These are phyloP conservation scores for Drosophila neoperkinsi DNA, from an alignment of 2,888 invertebrate genomes.

Conservation along the genomic window DNA sequence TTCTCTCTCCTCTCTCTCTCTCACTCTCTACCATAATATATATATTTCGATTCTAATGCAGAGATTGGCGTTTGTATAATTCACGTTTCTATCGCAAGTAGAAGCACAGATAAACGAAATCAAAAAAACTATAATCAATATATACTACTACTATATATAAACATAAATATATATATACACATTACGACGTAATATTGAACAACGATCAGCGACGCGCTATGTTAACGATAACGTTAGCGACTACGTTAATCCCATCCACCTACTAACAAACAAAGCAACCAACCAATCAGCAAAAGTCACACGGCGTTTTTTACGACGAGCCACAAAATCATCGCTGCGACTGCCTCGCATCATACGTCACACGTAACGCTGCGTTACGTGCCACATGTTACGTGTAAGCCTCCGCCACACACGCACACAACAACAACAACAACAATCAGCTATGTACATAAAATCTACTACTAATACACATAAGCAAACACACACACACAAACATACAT, in stretches of 20 bases:
- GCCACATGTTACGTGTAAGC: constrained; percentile 63
- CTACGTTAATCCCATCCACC: constrained; percentile 42
- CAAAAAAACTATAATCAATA: constrained; percentile 35
- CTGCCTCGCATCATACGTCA: constrained; percentile 46
- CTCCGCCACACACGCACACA: constrained; percentile 30
- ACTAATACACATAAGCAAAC: constrained; percentile 27
- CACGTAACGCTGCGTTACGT: constrained; percentile 36
- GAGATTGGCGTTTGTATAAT: constrained; percentile 84
- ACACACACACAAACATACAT: constrained; percentile 2
- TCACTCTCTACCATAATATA: constrained; percentile 40
- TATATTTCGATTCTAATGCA: constrained; percentile 70
- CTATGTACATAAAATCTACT: constrained; percentile 49
- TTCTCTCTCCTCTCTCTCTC: constrained; percentile 65
- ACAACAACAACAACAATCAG: constrained; percentile 26
- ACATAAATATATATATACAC: constrained; percentile 26
- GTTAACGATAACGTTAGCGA: constrained; percentile 35
- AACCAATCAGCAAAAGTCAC: constrained; percentile 20
- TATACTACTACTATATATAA: constrained; percentile 26
- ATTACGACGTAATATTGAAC: constrained; percentile 41
- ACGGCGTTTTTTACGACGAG: constrained; percentile 41
- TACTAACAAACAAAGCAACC: constrained; percentile 33
- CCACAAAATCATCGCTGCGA: constrained; percentile 53
- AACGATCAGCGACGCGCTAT: constrained; percentile 42
- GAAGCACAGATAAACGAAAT: constrained; percentile 38
- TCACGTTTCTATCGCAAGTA: constrained; percentile 83